Evolutionary conservation across 1,140 invertebrate genomes (phyloP).

Genomic region (Drosophila persimilis): DNA sequence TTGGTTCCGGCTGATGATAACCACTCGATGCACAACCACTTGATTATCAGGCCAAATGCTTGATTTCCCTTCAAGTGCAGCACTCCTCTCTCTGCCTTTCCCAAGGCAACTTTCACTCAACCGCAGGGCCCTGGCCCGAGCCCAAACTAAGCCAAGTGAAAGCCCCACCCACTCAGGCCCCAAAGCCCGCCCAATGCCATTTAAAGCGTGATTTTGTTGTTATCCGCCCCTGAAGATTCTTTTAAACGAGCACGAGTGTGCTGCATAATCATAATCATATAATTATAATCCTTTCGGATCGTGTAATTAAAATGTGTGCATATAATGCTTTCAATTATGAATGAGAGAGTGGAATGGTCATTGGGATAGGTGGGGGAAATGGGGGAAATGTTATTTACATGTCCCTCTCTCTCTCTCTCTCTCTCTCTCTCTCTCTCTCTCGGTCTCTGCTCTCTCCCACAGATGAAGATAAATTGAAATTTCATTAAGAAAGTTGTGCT

Average conservation of each 20-base stretch:
- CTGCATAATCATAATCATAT: constrained; percentile 35
- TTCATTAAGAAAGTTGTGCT: constrained; percentile 76
- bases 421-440: constrained; percentile 4
- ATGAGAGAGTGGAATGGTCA: constrained; percentile 25
- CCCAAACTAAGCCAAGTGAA: constrained; percentile 22
- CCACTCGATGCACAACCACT: constrained; percentile 43
- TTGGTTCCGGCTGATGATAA: constrained; percentile 8
- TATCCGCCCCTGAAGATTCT: constrained; percentile 23
- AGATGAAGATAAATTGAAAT: constrained; percentile 73
- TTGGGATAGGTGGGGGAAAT: constrained; percentile 1
- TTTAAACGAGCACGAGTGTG: not conserved
- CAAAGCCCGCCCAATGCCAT: constrained; percentile 29
- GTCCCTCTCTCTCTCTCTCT: constrained; percentile 20
- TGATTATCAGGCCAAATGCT: constrained; percentile 50
- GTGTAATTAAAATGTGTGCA: constrained; percentile 78
- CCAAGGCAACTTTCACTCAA: constrained; percentile 58
- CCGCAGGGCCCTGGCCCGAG: too few species aligned
- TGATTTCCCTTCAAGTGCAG: constrained; percentile 43
- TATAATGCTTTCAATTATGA: constrained; percentile 69
- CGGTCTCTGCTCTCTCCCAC: constrained; percentile 13
- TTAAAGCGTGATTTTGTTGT: constrained; percentile 32
- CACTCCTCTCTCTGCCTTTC: constrained; percentile 7
- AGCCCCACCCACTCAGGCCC: constrained; percentile 14
- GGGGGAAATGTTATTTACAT: constrained; percentile 65
- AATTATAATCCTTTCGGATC: constrained; percentile 61